Conservation (phyloP, 2,797 vertebrate genomes). For the Eutrigla gurnardus region DNA sequence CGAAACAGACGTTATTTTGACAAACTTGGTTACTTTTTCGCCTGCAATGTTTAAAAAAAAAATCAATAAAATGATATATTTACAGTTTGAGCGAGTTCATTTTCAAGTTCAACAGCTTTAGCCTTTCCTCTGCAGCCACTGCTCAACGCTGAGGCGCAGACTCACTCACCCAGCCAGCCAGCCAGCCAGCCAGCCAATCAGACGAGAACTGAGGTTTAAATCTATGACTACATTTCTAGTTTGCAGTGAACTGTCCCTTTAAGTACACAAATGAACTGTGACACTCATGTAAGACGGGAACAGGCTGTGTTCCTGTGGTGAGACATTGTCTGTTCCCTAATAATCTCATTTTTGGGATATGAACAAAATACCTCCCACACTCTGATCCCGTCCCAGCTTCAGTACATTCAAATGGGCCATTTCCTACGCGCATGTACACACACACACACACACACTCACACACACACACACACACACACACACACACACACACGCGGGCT, state of each 20-base stretch:
- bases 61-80: too few species aligned
- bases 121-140: too few species aligned
- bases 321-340: slow-evolving; percentile 68
- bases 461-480: slow-evolving; percentile 35
- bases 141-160: too few species aligned
- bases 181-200: too few species aligned
- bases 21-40: too few species aligned
- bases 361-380: slow-evolving; percentile 80
- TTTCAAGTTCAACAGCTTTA: too few species aligned
- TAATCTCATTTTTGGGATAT: slow-evolving; percentile 72
- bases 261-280: slow-evolving; percentile 62
- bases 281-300: slow-evolving; percentile 61
- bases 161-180: too few species aligned
- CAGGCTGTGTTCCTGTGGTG: slow-evolving; percentile 60
- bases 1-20: too few species aligned
- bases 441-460: slow-evolving; percentile 24
- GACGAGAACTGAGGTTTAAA: slow-evolving; percentile 39
- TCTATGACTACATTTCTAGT: slow-evolving; percentile 42
- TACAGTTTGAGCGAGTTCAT: too few species aligned
- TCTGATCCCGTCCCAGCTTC: slow-evolving; percentile 69
- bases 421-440: slow-evolving; percentile 60
- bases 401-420: slow-evolving; percentile 75
- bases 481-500: slow-evolving; percentile 52
- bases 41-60: too few species aligned
- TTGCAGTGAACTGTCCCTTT: slow-evolving; percentile 49